Evolutionary conservation across 2,888 invertebrate genomes (phyloP).

Genomic region (Agrochola macilenta): DNA sequence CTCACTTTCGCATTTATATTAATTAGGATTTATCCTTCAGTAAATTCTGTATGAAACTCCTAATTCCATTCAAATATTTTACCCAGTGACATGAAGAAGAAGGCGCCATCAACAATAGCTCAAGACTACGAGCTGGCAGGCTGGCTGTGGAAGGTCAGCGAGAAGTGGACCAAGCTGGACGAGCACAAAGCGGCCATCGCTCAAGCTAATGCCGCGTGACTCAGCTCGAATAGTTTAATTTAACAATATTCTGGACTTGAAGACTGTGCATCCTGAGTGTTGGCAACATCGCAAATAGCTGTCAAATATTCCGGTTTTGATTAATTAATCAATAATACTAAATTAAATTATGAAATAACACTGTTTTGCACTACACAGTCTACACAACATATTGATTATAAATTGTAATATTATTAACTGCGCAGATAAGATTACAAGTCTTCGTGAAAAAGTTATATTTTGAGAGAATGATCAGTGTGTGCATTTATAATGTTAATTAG

Average conservation of each 20-base stretch:
- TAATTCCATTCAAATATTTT: background rate
- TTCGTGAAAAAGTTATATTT: background rate
- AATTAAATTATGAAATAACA: background rate
- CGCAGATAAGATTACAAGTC: background rate
- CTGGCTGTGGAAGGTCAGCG: slow-evolving; percentile 95
- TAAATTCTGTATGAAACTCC: background rate
- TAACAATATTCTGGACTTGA: slow-evolving; percentile 4
- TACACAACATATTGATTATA: background rate
- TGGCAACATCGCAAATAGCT: background rate
- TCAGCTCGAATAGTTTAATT: slow-evolving; percentile 20
- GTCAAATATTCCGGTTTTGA: background rate
- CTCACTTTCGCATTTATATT: too few relatives aligned
- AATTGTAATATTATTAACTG: background rate
- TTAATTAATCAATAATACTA: background rate
- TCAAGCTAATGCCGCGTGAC: slow-evolving; percentile 68
- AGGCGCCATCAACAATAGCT: slow-evolving; percentile 86
- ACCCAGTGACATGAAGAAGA: slow-evolving; percentile 90
- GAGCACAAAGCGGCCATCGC: slow-evolving; percentile 72
- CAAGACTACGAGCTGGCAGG: slow-evolving; percentile 89
- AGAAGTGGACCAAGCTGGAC: slow-evolving; percentile 93
- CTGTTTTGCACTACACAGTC: background rate
- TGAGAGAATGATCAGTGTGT: slow-evolving; percentile 41
- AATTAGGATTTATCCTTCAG: too few relatives aligned
- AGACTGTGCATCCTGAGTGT: background rate
- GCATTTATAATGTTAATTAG: slow-evolving; percentile 71